These are phyloP conservation scores for Pica pica DNA, from an alignment of 2,113 vertebrate species.

Conservation along the genomic window DNA sequence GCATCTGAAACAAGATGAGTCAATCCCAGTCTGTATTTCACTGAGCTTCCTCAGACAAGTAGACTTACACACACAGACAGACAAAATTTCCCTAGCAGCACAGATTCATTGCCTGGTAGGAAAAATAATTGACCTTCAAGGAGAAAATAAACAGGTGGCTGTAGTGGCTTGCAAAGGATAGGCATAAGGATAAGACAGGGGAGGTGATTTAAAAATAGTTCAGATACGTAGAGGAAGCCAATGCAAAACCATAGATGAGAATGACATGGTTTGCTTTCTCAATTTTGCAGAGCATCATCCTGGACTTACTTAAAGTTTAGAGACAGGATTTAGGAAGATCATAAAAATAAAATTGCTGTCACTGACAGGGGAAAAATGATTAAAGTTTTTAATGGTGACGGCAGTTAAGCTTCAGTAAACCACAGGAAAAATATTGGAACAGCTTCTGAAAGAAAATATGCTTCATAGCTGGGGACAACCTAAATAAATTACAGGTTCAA, in stretches of 20 bases:
- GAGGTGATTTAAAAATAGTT: neutral
- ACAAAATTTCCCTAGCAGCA: neutral
- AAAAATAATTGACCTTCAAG: neutral
- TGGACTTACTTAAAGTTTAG: neutral
- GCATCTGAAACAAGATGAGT: neutral
- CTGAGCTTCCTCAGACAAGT: neutral
- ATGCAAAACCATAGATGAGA: neutral
- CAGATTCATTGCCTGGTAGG: neutral
- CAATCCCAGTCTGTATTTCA: neutral
- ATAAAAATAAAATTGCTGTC: slow-evolving; percentile 31
- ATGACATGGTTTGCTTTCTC: neutral
- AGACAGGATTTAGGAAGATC: slow-evolving; percentile 24
- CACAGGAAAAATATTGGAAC: neutral
- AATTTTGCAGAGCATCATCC: neutral
- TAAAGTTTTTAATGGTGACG: slow-evolving; percentile 3
- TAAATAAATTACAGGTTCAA: neutral
- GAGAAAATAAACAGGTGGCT: neutral
- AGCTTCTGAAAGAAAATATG: neutral
- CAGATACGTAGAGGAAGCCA: neutral
- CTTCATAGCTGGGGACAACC: neutral
- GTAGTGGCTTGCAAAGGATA: neutral
- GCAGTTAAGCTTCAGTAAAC: slow-evolving; percentile 31
- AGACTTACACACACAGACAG: accelerated
- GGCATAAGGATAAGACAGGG: neutral
- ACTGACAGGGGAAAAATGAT: neutral